Evolutionary conservation across 2,888 invertebrate species (phyloP).

Genomic region (Hoplodrina ambigua): DNA sequence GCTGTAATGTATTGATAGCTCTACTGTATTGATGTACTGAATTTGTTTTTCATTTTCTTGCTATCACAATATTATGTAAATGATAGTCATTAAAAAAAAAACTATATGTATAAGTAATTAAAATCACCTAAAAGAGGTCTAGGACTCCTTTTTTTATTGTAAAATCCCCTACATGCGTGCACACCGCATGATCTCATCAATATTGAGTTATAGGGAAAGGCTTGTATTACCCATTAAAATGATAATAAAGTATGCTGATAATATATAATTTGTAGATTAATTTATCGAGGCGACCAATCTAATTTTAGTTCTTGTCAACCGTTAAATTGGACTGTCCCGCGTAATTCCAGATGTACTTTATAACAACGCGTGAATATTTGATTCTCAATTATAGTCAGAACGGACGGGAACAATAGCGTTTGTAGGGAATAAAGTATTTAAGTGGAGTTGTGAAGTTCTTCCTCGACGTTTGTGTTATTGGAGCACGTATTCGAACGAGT

Average conservation of each 20-base stretch:
- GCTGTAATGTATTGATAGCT: not conserved
- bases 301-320: constrained; percentile 27
- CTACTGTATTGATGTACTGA: not conserved
- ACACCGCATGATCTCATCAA: constrained; percentile 5
- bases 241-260: constrained; percentile 2
- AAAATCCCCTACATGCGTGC: constrained; percentile 9
- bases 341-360: constrained; percentile 33
- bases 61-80: not conserved
- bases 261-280: constrained; percentile 33
- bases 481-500: constrained; percentile 43
- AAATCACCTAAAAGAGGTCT: not conserved
- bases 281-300: constrained; percentile 27
- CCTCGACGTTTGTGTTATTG: constrained; percentile 29
- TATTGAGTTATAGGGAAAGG: not conserved
- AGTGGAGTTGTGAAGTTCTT: constrained; percentile 22
- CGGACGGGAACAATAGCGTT: constrained; percentile 17
- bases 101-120: no score
- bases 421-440: constrained; percentile 31
- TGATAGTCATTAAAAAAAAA: not conserved
- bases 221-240: constrained; percentile 12
- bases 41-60: constrained; percentile 5
- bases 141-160: not conserved
- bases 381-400: constrained; percentile 40
- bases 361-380: constrained; percentile 43
- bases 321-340: constrained; percentile 26